A percentile compares a stretch with the other conserved stretches of the same genome.
Conservation (phyloP, 2,797 vertebrate species). For the Myotis planiceps region DNA sequence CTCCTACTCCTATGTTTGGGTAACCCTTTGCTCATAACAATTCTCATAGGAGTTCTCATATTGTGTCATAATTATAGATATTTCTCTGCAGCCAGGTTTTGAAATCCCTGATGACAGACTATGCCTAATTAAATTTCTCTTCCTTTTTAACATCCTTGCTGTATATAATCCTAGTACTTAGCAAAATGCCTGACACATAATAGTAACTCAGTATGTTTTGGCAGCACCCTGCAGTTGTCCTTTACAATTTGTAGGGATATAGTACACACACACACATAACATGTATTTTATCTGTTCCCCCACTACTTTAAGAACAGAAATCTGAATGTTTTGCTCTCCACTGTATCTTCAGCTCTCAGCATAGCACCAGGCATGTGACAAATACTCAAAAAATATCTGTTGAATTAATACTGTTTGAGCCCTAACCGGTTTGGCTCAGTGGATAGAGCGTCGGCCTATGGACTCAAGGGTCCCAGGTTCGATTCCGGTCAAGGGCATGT, state of each 20-base stretch:
- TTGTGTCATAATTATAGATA: not conserved
- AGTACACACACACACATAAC: not conserved
- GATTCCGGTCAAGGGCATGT: too few relatives aligned
- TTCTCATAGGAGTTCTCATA: not conserved
- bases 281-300: not conserved
- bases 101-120: not conserved
- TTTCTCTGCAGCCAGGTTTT: not conserved
- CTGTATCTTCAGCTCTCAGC: not conserved
- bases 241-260: not conserved
- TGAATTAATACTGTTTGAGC: not conserved
- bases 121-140: not conserved
- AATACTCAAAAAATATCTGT: not conserved
- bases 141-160: not conserved
- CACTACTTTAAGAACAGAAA: not conserved
- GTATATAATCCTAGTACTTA: not conserved
- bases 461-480: too few relatives aligned
- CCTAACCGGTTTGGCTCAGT: too few relatives aligned
- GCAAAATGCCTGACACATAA: not conserved
- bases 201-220: not conserved
- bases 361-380: not conserved
- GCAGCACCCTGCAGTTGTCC: not conserved
- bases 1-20: not conserved
- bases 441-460: too few relatives aligned
- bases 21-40: not conserved
- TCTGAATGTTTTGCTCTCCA: not conserved